These are phyloP conservation scores for Helicolenus hilgendorfi DNA, from an alignment of 2,797 vertebrate species.

Conservation along the genomic window DNA sequence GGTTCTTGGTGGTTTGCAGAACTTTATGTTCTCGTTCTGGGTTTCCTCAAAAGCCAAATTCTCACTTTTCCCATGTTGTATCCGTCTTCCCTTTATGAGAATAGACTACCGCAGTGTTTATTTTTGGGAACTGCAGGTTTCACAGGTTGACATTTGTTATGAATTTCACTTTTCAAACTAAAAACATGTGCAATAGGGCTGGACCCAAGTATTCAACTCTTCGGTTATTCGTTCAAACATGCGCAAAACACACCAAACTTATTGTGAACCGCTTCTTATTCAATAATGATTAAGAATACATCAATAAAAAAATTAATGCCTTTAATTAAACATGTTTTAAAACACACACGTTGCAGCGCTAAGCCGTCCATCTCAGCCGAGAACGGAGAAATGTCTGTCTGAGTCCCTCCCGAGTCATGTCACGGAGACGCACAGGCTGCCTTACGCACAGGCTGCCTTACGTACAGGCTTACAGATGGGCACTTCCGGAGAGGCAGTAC, in stretches of 20 bases:
- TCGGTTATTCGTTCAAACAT: too few species aligned
- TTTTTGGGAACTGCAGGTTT: slow-evolving; percentile 18
- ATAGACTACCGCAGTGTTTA: neutral
- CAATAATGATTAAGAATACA: too few species aligned
- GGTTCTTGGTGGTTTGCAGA: slow-evolving; percentile 61
- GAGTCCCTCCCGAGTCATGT: too few species aligned
- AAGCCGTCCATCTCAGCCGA: too few species aligned
- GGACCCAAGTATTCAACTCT: too few species aligned
- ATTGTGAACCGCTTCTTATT: too few species aligned
- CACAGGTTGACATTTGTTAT: neutral
- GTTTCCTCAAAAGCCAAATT: slow-evolving; percentile 58
- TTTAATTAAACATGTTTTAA: too few species aligned
- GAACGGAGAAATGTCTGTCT: rapidly evolving
- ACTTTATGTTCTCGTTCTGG: slow-evolving; percentile 36
- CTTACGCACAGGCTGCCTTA: too few species aligned
- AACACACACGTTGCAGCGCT: too few species aligned
- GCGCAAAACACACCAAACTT: too few species aligned
- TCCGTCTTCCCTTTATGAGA: slow-evolving; percentile 2
- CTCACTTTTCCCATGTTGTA: slow-evolving; percentile 37
- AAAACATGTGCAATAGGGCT: neutral
- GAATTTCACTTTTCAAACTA: neutral
- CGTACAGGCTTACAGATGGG: rapidly evolving
- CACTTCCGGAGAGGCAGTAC: rapidly evolving
- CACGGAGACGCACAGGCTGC: too few species aligned
- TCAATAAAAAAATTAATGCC: too few species aligned